Percentiles rank a stretch among this genome's conserved stretches.
phyloP scores from a whole-genome alignment of 2,797 vertebrate species.

The Adrianichthys oophorus region DNA sequence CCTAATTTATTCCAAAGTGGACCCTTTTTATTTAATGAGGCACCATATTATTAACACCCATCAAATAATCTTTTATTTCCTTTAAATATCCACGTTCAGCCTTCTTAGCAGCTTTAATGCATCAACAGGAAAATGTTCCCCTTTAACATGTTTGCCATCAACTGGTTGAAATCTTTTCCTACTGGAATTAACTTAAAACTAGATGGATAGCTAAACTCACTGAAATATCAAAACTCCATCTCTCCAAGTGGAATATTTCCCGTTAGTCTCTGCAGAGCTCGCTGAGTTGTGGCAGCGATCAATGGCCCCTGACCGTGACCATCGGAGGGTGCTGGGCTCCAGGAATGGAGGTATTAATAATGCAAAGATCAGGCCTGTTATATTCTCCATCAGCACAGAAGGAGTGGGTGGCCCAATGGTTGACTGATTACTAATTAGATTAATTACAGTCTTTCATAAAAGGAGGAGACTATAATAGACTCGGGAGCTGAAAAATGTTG shows the following conservation, averaged over 20 bases:
- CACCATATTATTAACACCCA: conserved; percentile 54
- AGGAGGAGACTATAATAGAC: conserved; percentile 61
- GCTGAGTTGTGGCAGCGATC: conserved; percentile 70
- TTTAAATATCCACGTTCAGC: conserved; percentile 14
- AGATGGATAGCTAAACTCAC: conserved; percentile 3
- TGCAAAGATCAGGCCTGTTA: conserved; percentile 74
- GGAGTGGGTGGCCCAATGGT: conserved; percentile 60
- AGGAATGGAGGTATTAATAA: conserved; percentile 83
- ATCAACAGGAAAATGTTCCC: conserved; percentile 11
- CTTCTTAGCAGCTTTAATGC: conserved; percentile 16
- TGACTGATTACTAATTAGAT: conserved; percentile 85
- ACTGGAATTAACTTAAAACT: conserved; percentile 16
- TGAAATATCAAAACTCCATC: conserved; percentile 6
- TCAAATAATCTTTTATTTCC: conserved; percentile 41
- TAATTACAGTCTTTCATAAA: conserved; percentile 71
- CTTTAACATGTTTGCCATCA: background rate
- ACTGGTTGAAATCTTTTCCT: conserved; percentile 7
- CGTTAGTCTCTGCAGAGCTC: conserved; percentile 41
- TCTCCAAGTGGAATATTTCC: conserved; percentile 40
- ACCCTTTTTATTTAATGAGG: conserved; percentile 72
- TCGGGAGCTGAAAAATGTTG: conserved; percentile 23
- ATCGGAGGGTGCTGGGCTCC: conserved; percentile 47
- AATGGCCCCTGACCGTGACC: conserved; percentile 68
- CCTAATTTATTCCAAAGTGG: conserved; percentile 61
- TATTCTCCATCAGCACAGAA: conserved; percentile 76